These are phyloP conservation scores for Tetragnatha versicolor DNA, from an alignment of 1,140 invertebrate genomes.

Conservation along the genomic window DNA sequence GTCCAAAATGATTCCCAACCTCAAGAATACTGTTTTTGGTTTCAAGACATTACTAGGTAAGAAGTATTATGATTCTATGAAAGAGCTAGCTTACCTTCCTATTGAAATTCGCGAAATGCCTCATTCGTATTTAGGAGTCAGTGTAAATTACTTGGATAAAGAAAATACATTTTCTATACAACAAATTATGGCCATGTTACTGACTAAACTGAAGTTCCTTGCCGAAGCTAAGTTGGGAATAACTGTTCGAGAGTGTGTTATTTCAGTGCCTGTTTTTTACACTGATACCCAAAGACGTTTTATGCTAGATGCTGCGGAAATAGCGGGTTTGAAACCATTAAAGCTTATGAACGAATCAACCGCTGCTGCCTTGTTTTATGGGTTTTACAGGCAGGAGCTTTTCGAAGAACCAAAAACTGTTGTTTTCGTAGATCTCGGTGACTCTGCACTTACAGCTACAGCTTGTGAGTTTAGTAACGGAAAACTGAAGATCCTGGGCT, in stretches of 20 bases:
- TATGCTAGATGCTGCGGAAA: conserved; percentile 82
- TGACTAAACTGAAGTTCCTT: conserved; percentile 94
- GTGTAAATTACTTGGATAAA: conserved; percentile 65
- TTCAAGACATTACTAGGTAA: conserved; percentile 38
- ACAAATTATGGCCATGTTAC: conserved; percentile 96
- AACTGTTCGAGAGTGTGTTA: conserved; percentile 81
- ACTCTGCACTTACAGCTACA: conserved; percentile 82
- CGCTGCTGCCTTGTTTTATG: conserved; percentile 92
- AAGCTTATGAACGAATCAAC: conserved; percentile 98
- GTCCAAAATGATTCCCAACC: background rate
- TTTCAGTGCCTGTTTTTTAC: conserved; percentile 79
- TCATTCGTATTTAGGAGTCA: background rate
- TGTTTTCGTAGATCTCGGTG: conserved; percentile 91
- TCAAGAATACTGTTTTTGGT: conserved; percentile 22
- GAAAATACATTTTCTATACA: conserved; percentile 88
- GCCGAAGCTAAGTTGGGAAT: conserved; percentile 76
- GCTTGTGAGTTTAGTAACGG: conserved; percentile 82
- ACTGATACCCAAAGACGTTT: conserved; percentile 92
- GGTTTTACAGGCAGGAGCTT: conserved; percentile 86
- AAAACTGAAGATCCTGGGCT: conserved; percentile 83
- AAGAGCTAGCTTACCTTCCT: conserved; percentile 7
- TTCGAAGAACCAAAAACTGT: conserved; percentile 90
- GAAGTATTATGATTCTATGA: background rate
- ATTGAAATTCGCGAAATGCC: conserved; percentile 2
- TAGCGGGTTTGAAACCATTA: conserved; percentile 88